Evolutionary conservation across 2,797 vertebrate genomes (phyloP).

Genomic region (Megalops cyprinoides): DNA sequence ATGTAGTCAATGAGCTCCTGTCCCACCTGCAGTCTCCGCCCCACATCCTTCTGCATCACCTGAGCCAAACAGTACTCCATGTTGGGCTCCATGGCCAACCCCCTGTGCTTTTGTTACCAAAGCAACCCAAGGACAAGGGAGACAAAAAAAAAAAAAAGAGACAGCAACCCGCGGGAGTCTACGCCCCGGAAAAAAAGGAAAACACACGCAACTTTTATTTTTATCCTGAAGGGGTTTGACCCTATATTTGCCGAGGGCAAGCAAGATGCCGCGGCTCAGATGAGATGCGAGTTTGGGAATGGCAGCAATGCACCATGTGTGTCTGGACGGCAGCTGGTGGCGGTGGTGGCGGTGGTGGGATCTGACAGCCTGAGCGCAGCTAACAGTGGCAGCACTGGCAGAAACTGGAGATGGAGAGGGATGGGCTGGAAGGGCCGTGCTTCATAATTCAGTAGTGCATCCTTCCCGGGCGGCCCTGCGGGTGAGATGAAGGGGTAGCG

Average conservation of each 20-base stretch:
- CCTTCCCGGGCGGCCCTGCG: constrained; percentile 65
- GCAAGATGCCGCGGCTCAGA: constrained; percentile 77
- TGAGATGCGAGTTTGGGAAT: constrained; percentile 89
- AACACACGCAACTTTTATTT: constrained; percentile 59
- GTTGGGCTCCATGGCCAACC: constrained; percentile 82
- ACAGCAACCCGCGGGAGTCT: constrained; percentile 68
- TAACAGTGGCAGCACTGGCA: constrained; percentile 64
- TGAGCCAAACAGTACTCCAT: constrained; percentile 92
- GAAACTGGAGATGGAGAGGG: constrained; percentile 68
- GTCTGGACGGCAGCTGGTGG: constrained; percentile 91
- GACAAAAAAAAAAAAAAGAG: constrained; percentile 39
- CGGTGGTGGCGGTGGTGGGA: constrained; percentile 70
- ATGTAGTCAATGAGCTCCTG: constrained; percentile 95
- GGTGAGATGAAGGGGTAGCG: constrained; percentile 35
- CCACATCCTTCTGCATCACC: constrained; percentile 95
- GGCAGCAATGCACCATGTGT: constrained; percentile 98
- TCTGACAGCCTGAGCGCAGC: constrained; percentile 78
- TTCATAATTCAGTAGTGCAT: constrained; percentile 84
- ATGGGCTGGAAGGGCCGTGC: constrained; percentile 64
- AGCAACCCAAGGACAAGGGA: constrained; percentile 38
- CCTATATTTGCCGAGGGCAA: constrained; percentile 76
- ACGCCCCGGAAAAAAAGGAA: constrained; percentile 43
- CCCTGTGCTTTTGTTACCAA: constrained; percentile 36
- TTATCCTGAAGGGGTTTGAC: constrained; percentile 63
- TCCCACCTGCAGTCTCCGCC: constrained; percentile 91